A percentile compares a stretch with the other conserved stretches of the same genome.
These are phyloP conservation scores for Hippocampus zosterae DNA, from an alignment of 2,113 vertebrate species.

Conservation along the genomic window DNA sequence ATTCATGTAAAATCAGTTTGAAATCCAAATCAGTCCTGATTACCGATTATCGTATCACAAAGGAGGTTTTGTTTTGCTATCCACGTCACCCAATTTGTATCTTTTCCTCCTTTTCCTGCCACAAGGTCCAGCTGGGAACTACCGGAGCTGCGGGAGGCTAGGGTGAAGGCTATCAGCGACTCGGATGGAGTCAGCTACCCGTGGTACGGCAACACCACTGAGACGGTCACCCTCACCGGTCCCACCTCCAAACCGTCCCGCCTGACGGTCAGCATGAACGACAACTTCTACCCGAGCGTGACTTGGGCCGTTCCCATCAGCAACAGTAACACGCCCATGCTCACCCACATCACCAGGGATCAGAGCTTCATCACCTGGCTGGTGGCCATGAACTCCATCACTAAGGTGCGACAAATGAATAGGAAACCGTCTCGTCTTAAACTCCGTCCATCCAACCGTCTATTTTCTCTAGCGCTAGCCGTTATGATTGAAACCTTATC, in stretches of 20 bases:
- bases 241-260: slow-evolving; percentile 92
- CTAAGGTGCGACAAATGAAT: slow-evolving; percentile 61
- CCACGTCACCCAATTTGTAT: not conserved
- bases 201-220: slow-evolving; percentile 98
- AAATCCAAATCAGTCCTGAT: too few relatives aligned
- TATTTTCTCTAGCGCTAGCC: too few relatives aligned
- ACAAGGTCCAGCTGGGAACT: slow-evolving; percentile 98
- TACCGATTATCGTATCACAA: not conserved
- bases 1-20: too few relatives aligned
- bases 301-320: slow-evolving; percentile 98
- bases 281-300: slow-evolving; percentile 99
- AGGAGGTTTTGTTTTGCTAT: not conserved
- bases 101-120: slow-evolving; percentile 3
- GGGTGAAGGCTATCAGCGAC: slow-evolving; percentile 96
- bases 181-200: slow-evolving; percentile 98
- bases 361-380: slow-evolving; percentile 99
- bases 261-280: slow-evolving; percentile 97
- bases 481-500: too few relatives aligned
- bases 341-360: slow-evolving; percentile 96
- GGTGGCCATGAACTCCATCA: slow-evolving; percentile 93
- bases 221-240: slow-evolving; percentile 91
- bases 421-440: not conserved
- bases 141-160: slow-evolving; percentile 89
- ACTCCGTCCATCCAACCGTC: not conserved
- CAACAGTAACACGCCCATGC: slow-evolving; percentile 90